Evolutionary conservation across 1,140 invertebrate species (phyloP).

Genomic region (Tenebrio molitor): DNA sequence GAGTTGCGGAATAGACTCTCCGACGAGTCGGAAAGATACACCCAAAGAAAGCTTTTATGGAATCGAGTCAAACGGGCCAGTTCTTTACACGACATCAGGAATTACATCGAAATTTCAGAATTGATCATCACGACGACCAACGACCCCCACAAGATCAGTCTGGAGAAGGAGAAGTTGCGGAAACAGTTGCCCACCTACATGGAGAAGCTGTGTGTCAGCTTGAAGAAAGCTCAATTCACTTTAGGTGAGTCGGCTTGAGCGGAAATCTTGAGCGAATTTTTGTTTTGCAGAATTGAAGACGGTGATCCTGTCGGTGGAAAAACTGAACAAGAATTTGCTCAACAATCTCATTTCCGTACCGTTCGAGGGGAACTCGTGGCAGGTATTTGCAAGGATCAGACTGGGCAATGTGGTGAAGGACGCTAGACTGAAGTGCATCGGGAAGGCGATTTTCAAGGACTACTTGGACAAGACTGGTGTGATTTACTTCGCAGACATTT

Average conservation of each 20-base stretch:
- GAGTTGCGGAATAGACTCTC: constrained; percentile 13
- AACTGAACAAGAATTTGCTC: constrained; percentile 6
- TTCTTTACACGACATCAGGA: constrained; percentile 30
- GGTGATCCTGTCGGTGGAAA: constrained; percentile 20
- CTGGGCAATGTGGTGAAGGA: constrained; percentile 9
- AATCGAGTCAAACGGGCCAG: constrained; percentile 8
- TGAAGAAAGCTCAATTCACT: constrained; percentile 1
- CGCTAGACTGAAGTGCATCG: constrained; percentile 8
- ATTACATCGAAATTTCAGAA: constrained; percentile 41
- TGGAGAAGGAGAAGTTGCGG: constrained; percentile 32
- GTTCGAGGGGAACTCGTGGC: constrained; percentile 31
- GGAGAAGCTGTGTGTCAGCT: constrained; percentile 1
- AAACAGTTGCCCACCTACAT: constrained; percentile 37
- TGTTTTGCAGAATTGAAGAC: constrained; percentile 33
- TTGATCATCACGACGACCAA: constrained; percentile 36
- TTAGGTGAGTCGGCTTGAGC: neutral
- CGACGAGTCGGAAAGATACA: constrained; percentile 6
- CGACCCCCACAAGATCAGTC: constrained; percentile 3
- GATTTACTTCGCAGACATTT: neutral
- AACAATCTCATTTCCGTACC: constrained; percentile 35
- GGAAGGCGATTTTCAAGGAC: constrained; percentile 25
- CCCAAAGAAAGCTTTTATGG: constrained; percentile 1
- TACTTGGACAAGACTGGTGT: constrained; percentile 33
- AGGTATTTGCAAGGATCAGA: constrained; percentile 23
- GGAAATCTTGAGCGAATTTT: constrained; percentile 10